A percentile compares a stretch with the other conserved stretches of the same genome.
These are phyloP conservation scores for Pelodiscus sinensis DNA, from an alignment of 2,113 vertebrate genomes.

Conservation along the genomic window DNA sequence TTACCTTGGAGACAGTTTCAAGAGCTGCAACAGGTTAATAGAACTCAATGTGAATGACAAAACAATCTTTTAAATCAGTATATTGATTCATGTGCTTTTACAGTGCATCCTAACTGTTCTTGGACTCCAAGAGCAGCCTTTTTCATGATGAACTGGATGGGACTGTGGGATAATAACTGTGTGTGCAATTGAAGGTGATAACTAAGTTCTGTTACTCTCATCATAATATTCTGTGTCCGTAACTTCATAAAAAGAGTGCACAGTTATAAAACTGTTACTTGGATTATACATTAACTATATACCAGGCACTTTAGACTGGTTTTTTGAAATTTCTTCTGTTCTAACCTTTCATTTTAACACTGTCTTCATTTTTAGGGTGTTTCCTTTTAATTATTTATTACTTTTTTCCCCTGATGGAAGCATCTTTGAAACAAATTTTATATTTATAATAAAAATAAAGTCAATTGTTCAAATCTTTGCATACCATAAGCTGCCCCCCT, in stretches of 20 bases:
- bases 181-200: neutral
- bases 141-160: slow-evolving; percentile 17
- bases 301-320: neutral
- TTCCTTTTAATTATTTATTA: neutral
- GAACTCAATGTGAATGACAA: slow-evolving; percentile 22
- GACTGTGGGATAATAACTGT: neutral
- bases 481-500: neutral
- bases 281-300: neutral
- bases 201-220: neutral
- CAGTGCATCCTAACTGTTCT: slow-evolving; percentile 36
- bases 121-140: neutral
- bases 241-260: neutral
- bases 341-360: slow-evolving; percentile 9
- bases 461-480: neutral
- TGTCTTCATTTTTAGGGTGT: neutral
- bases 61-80: neutral
- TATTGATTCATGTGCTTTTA: neutral
- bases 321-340: slow-evolving; percentile 23
- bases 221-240: neutral
- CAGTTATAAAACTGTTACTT: fast-evolving
- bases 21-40: slow-evolving; percentile 78
- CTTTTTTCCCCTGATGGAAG: no score
- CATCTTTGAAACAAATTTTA: neutral
- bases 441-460: neutral
- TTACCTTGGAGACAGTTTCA: slow-evolving; percentile 82